These are phyloP conservation scores for Carollia perspicillata DNA, from an alignment of 2,113 vertebrate genomes.

Conservation along the genomic window DNA sequence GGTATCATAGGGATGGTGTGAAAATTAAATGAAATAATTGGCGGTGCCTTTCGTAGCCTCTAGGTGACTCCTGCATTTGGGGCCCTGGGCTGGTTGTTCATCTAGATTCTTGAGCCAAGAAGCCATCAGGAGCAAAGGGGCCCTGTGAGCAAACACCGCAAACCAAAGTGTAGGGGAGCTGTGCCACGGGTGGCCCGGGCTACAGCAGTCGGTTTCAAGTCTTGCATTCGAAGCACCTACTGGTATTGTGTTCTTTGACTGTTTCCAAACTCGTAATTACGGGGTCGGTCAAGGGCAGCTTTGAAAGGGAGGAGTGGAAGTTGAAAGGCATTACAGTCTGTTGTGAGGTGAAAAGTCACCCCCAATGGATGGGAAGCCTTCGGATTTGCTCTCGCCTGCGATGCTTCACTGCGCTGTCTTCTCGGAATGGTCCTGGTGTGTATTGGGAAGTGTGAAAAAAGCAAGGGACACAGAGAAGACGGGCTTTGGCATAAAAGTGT, in stretches of 20 bases:
- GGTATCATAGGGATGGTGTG: background rate
- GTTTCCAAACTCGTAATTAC: background rate
- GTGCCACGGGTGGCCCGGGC: rapidly evolving
- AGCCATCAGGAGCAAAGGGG: rapidly evolving
- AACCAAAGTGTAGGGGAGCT: background rate
- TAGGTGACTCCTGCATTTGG: background rate
- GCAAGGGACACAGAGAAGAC: background rate
- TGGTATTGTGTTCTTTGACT: background rate
- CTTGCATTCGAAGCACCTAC: background rate
- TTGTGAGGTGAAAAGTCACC: background rate
- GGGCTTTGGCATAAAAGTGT: background rate
- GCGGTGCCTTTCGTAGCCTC: background rate
- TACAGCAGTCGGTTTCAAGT: background rate
- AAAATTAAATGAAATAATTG: background rate
- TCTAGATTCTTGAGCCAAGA: background rate
- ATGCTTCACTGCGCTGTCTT: background rate
- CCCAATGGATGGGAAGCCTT: background rate
- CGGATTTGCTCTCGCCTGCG: background rate
- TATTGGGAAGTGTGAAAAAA: background rate
- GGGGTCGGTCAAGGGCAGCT: too few species aligned
- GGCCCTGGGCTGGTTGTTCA: background rate
- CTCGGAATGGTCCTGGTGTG: background rate
- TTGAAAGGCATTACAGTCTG: background rate
- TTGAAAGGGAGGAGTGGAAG: background rate
- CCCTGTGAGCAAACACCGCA: background rate